A percentile compares a stretch with the other conserved stretches of the same genome.
Evolutionary conservation across 1,140 invertebrate species (phyloP).

Genomic region (Drosophila pruinosa): DNA sequence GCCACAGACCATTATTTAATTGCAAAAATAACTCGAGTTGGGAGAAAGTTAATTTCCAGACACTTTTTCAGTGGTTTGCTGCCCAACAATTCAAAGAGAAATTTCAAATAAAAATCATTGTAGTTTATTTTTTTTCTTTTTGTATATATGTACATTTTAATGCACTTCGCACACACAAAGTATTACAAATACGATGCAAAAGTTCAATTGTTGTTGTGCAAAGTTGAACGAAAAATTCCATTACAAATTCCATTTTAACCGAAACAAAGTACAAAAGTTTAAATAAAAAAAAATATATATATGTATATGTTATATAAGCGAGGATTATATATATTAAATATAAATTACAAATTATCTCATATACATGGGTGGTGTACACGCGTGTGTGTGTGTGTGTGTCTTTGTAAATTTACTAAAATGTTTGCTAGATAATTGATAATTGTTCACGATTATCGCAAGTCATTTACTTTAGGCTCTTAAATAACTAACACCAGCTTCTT

Average conservation of each 20-base stretch:
- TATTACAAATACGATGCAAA: slow-evolving; percentile 25
- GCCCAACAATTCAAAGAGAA: not conserved
- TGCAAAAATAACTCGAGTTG: too few species aligned
- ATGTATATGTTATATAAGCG: not conserved
- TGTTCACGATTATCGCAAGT: slow-evolving; percentile 7
- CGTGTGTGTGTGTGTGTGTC: slow-evolving; percentile 28
- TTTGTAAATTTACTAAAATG: slow-evolving; percentile 67
- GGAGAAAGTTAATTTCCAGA: not conserved
- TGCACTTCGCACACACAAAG: slow-evolving; percentile 48
- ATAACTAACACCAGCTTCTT: slow-evolving; percentile 52
- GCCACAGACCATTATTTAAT: too few species aligned
- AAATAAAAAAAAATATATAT: slow-evolving; percentile 15
- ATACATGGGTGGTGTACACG: slow-evolving; percentile 22
- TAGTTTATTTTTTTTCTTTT: slow-evolving; percentile 16
- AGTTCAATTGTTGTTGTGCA: slow-evolving; percentile 24
- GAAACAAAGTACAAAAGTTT: slow-evolving; percentile 32
- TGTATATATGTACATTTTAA: slow-evolving; percentile 63
- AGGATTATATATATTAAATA: slow-evolving; percentile 20
- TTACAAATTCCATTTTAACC: slow-evolving; percentile 61
- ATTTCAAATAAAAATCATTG: slow-evolving; percentile 7
- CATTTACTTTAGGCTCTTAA: slow-evolving; percentile 48
- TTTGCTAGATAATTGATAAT: slow-evolving; percentile 34
- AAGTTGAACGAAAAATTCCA: slow-evolving; percentile 16
- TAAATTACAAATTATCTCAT: slow-evolving; percentile 42
- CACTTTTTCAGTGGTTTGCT: too few species aligned